These are phyloP conservation scores for Hipposideros armiger DNA, from an alignment of 2,113 vertebrate genomes.

Conservation along the genomic window DNA sequence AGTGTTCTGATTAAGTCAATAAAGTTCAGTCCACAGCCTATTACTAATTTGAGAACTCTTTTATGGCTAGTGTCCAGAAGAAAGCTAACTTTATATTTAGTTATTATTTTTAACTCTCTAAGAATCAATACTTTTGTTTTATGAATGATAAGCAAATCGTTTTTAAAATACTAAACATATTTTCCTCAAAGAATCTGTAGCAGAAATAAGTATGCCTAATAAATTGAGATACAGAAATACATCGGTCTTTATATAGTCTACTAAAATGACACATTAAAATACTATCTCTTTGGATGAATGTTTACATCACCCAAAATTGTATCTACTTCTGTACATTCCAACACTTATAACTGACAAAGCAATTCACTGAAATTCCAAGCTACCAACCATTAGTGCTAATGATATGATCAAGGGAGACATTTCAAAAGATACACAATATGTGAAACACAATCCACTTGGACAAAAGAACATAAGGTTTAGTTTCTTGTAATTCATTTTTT, in stretches of 20 bases:
- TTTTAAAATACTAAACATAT: neutral
- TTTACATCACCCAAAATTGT: neutral
- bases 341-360: neutral
- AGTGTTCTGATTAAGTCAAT: neutral
- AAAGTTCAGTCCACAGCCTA: neutral
- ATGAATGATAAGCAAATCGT: neutral
- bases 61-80: neutral
- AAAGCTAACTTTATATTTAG: slow-evolving; percentile 10
- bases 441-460: neutral
- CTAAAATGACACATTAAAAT: neutral
- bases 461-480: neutral
- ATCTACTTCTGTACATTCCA: neutral
- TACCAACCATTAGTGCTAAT: neutral
- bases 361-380: neutral
- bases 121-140: neutral
- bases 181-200: slow-evolving; percentile 6
- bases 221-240: neutral
- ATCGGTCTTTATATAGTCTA: neutral
- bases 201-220: neutral
- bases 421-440: neutral
- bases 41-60: neutral
- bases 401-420: neutral
- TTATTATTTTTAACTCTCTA: neutral
- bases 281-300: neutral
- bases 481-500: neutral